Evolutionary conservation across 2,888 invertebrate species (phyloP).

Genomic region (Ennomos erosarius): DNA sequence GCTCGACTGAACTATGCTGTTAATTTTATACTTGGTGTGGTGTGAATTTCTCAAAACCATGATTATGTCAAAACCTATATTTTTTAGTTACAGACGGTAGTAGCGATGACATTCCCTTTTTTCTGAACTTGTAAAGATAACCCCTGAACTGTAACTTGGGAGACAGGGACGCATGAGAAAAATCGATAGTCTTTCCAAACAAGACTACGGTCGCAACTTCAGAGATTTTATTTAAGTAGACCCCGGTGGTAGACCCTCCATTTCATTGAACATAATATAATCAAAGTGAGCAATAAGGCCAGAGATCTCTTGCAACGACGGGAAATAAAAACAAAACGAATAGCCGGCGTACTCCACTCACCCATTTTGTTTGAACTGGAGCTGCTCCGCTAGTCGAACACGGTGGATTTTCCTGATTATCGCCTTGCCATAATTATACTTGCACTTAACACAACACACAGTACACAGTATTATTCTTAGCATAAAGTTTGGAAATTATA

Average conservation of each 20-base stretch:
- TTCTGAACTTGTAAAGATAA: constrained; percentile 24
- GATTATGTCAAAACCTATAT: no score
- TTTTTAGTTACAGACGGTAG: no score
- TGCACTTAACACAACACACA: constrained; percentile 52
- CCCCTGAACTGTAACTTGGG: constrained; percentile 14
- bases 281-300: constrained; percentile 16
- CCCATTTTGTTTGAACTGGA: constrained; percentile 69
- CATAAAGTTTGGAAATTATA: not conserved
- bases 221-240: constrained; percentile 49
- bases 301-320: constrained; percentile 9
- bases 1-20: not conserved
- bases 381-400: constrained; percentile 47
- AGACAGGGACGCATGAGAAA: constrained; percentile 66
- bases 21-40: no score
- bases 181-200: constrained; percentile 75
- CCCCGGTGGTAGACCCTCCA: constrained; percentile 37
- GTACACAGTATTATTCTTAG: constrained; percentile 24
- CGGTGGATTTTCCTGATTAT: constrained; percentile 47
- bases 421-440: constrained; percentile 64
- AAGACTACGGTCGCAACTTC: constrained; percentile 37
- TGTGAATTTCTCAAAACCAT: not conserved
- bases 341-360: constrained; percentile 77
- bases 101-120: no score
- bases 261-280: constrained; percentile 4
- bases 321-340: constrained; percentile 48